Evolutionary conservation across 2,888 invertebrate genomes (phyloP).

Genomic region (Drosophila robusta): DNA sequence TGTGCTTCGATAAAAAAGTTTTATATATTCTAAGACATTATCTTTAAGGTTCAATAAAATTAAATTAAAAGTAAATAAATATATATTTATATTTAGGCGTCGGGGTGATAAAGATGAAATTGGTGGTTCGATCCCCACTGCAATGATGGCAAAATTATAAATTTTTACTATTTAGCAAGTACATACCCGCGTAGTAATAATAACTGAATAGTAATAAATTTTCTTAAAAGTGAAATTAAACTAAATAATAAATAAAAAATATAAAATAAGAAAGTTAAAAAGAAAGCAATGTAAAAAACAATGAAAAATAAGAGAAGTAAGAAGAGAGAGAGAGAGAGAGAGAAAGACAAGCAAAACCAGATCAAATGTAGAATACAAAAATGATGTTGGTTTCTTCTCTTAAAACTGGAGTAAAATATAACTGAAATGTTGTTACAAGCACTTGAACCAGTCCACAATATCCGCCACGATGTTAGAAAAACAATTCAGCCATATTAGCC

Average conservation of each 20-base stretch:
- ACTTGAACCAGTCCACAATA: conserved; percentile 10
- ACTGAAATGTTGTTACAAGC: conserved; percentile 14
- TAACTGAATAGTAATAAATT: too few relatives aligned
- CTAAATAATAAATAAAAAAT: not conserved
- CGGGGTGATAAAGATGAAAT: too few relatives aligned
- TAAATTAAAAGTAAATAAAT: not conserved
- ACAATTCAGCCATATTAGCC: conserved; percentile 17
- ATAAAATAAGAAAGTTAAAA: not conserved
- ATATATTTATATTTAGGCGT: too few relatives aligned
- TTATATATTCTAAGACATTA: not conserved
- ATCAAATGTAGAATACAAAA: too few relatives aligned
- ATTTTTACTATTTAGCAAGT: too few relatives aligned
- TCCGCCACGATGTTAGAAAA: conserved; percentile 29
- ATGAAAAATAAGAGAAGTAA: not conserved
- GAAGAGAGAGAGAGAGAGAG: too few relatives aligned
- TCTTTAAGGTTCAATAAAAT: not conserved
- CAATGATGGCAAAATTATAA: too few relatives aligned
- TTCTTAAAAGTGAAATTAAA: not conserved
- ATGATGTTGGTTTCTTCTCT: too few relatives aligned
- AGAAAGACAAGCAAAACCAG: not conserved
- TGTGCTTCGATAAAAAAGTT: too few relatives aligned
- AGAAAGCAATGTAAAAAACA: not conserved
- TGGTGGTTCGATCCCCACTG: too few relatives aligned
- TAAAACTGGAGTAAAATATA: not conserved
- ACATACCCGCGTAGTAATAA: too few relatives aligned